Conservation (phyloP, 2,797 vertebrate genomes). For the Choloepus didactylus region DNA sequence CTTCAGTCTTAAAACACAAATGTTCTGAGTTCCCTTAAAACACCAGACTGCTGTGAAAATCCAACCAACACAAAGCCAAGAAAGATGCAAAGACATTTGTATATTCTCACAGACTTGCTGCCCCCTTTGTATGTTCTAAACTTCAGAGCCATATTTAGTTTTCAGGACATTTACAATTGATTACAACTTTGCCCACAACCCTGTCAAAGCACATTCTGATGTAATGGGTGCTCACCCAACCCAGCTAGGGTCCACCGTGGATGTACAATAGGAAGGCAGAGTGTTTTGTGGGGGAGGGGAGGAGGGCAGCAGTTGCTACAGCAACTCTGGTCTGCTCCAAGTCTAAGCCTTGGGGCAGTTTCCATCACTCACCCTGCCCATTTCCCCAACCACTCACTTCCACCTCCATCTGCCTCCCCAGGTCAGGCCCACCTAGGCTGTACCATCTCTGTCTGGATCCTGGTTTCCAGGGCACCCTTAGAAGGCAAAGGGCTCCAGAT, state of each 20-base stretch:
- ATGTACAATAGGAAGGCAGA: not conserved
- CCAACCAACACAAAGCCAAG: not conserved
- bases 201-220: not conserved
- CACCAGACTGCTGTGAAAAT: not conserved
- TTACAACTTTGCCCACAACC: not conserved
- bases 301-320: fast-evolving
- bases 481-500: not conserved
- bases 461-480: not conserved
- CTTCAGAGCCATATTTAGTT: not conserved
- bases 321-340: not conserved
- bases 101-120: not conserved
- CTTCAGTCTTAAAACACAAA: not conserved
- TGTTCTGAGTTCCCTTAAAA: not conserved
- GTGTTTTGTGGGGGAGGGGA: too few species aligned
- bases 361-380: not conserved
- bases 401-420: not conserved
- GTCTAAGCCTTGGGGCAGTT: not conserved
- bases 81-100: not conserved
- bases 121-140: not conserved
- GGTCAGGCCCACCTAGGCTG: not conserved
- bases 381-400: not conserved
- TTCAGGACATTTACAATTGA: not conserved
- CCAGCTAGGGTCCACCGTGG: not conserved
- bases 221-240: not conserved
- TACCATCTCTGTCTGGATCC: not conserved